These are phyloP conservation scores for human DNA, from an alignment of 2,113 vertebrate species.

Conservation along the genomic window DNA sequence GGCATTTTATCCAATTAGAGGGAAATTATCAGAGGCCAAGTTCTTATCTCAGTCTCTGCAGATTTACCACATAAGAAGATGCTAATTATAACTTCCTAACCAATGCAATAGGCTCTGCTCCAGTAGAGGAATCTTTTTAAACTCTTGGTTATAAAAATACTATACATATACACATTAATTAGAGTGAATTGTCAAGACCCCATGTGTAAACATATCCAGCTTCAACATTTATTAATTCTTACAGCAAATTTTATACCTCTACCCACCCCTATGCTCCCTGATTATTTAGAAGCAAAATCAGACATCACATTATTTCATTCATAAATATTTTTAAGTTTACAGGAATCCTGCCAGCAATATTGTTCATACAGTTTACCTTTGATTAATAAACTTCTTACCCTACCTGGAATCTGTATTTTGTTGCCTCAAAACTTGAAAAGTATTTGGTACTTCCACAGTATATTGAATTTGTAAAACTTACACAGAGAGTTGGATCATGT, in stretches of 20 bases:
- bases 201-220: not conserved
- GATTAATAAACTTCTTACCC: not conserved
- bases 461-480: not conserved
- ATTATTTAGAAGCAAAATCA: constrained; percentile 1
- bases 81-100: constrained; percentile 12
- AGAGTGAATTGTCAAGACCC: not conserved
- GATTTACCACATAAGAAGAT: not conserved
- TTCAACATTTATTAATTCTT: not conserved
- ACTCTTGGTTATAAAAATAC: not conserved
- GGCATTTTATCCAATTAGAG: constrained; percentile 30
- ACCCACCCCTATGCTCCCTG: not conserved
- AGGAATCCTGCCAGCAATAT: not conserved
- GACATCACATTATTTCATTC: not conserved
- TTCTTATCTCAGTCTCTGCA: not conserved
- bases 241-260: not conserved
- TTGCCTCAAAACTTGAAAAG: not conserved
- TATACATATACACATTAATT: not conserved
- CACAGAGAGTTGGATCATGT: not conserved
- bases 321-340: not conserved
- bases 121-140: not conserved
- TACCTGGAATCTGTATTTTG: constrained; percentile 3
- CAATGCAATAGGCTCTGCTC: not conserved
- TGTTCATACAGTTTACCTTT: not conserved
- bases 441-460: not conserved
- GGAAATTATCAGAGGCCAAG: constrained; percentile 18